A percentile compares a stretch with the other conserved stretches of the same genome.
Conservation (phyloP, 2,888 invertebrate genomes). For the Vandiemenella viatica region DNA sequence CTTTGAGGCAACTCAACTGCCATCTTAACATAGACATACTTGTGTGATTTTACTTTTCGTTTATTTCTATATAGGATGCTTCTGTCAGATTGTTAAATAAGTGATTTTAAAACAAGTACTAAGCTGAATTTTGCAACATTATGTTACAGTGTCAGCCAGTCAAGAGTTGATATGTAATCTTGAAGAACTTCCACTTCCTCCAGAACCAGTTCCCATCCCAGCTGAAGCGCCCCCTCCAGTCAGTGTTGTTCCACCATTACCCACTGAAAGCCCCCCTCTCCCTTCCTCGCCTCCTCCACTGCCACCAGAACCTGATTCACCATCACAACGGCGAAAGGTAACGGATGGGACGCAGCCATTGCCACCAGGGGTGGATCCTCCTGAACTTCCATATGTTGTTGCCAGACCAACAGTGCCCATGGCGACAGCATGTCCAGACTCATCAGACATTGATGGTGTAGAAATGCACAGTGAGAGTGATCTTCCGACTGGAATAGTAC, state of each 20-base stretch:
- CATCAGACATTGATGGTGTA: slow-evolving; percentile 19
- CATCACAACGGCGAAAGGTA: slow-evolving; percentile 11
- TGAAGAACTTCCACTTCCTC: slow-evolving; percentile 19
- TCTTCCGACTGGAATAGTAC: too few relatives aligned
- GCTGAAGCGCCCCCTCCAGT: slow-evolving; percentile 20
- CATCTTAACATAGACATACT: too few relatives aligned
- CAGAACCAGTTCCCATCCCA: slow-evolving; percentile 19
- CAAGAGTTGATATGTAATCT: too few relatives aligned
- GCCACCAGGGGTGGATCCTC: slow-evolving; percentile 38
- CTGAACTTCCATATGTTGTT: slow-evolving; percentile 29
- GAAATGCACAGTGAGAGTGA: too few relatives aligned
- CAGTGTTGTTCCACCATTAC: slow-evolving; percentile 14
- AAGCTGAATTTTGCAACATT: too few relatives aligned
- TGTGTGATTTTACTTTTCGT: too few relatives aligned
- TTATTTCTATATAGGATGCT: too few relatives aligned
- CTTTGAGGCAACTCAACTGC: too few relatives aligned
- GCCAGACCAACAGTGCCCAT: slow-evolving; percentile 23
- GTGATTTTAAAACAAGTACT: too few relatives aligned
- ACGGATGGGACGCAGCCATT: slow-evolving; percentile 27
- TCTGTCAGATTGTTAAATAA: too few relatives aligned
- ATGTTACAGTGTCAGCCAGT: too few relatives aligned
- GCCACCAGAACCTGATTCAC: slow-evolving; percentile 18
- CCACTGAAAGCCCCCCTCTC: slow-evolving; percentile 19
- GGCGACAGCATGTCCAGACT: slow-evolving; percentile 23
- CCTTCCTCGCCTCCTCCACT: slow-evolving; percentile 20